Evolutionary conservation across 2,888 invertebrate genomes (phyloP).

Genomic region (Sinelater perroti): DNA sequence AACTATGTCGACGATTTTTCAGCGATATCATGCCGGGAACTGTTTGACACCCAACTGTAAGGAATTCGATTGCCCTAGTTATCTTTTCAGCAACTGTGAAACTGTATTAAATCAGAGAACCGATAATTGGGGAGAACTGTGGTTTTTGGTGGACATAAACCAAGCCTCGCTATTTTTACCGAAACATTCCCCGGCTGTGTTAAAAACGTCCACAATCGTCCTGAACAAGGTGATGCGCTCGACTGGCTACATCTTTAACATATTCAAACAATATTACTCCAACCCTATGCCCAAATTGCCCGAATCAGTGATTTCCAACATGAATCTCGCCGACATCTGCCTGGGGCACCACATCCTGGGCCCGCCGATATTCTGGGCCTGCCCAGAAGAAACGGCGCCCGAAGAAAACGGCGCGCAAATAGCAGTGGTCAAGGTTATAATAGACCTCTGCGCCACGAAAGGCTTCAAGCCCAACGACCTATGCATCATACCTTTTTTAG

Average conservation of each 20-base stretch:
- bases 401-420: slow-evolving; percentile 37
- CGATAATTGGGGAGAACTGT: slow-evolving; percentile 53
- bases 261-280: slow-evolving; percentile 54
- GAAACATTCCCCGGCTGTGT: slow-evolving; percentile 52
- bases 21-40: slow-evolving; percentile 51
- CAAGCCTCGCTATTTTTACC: slow-evolving; percentile 56
- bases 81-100: slow-evolving; percentile 20
- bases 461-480: slow-evolving; percentile 56
- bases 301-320: slow-evolving; percentile 41
- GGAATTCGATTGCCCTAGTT: slow-evolving; percentile 19
- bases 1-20: slow-evolving; percentile 49
- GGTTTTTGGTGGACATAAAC: slow-evolving; percentile 58
- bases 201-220: slow-evolving; percentile 52
- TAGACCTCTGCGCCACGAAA: slow-evolving; percentile 56
- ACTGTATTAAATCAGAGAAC: slow-evolving; percentile 40
- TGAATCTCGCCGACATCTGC: slow-evolving; percentile 47
- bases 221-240: slow-evolving; percentile 55
- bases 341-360: slow-evolving; percentile 52
- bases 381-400: slow-evolving; percentile 35
- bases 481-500: slow-evolving; percentile 55
- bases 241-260: slow-evolving; percentile 53
- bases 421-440: slow-evolving; percentile 50
- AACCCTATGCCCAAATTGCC: slow-evolving; percentile 50
- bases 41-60: slow-evolving; percentile 43
- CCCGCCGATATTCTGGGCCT: slow-evolving; percentile 55